Evolutionary conservation across 1,140 invertebrate genomes (phyloP).

Genomic region (Conopomorpha cramerella): DNA sequence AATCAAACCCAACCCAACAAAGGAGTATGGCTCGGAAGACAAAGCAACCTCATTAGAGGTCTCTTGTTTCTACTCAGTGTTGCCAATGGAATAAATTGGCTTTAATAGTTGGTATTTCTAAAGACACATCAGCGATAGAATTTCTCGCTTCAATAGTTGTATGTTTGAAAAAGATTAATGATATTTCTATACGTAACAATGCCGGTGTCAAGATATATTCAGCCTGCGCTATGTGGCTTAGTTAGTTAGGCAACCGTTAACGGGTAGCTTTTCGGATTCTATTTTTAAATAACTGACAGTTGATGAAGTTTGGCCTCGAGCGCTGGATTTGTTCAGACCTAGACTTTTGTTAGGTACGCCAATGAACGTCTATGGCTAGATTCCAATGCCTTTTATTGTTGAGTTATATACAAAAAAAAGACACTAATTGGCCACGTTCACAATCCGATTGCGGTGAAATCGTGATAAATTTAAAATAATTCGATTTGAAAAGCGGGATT

Average conservation of each 20-base stretch:
- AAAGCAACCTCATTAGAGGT: slow-evolving; percentile 9
- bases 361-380: no score
- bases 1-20: not conserved
- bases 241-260: slow-evolving; percentile 27
- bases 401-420: no score
- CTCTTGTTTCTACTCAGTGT: slow-evolving; percentile 7
- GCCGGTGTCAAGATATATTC: slow-evolving; percentile 49
- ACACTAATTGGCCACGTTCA: no score
- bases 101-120: no score
- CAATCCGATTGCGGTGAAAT: no score
- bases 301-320: no score
- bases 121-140: slow-evolving; percentile 11
- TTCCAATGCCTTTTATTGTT: no score
- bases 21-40: slow-evolving; percentile 5
- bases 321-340: no score
- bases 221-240: slow-evolving; percentile 35
- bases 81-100: slow-evolving; percentile 12
- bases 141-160: slow-evolving; percentile 17
- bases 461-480: no score
- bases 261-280: slow-evolving; percentile 23
- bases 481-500: no score
- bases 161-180: slow-evolving; percentile 38
- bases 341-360: no score
- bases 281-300: not conserved
- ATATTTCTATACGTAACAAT: slow-evolving; percentile 25